Conservation (phyloP, 2,797 vertebrate genomes). For the Leontocebus nigricollis region DNA sequence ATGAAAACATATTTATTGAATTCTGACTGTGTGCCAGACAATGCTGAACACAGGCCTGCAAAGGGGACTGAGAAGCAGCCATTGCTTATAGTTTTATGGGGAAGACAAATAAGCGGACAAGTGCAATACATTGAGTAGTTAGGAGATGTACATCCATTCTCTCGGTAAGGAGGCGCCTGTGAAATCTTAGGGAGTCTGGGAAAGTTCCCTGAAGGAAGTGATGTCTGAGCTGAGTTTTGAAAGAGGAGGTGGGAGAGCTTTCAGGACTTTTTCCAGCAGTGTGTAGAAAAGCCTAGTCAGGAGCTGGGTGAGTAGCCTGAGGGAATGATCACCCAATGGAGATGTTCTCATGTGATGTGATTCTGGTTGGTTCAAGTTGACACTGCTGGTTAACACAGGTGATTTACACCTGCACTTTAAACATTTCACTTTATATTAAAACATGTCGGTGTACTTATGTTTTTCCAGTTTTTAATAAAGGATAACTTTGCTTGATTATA, state of each 20-base stretch:
- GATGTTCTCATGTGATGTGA: neutral
- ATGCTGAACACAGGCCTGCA: neutral
- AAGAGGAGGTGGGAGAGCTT: neutral
- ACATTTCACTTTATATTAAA: neutral
- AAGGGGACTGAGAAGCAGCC: neutral
- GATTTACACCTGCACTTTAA: neutral
- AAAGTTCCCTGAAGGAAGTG: neutral
- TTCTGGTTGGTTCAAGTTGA: neutral
- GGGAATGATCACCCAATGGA: neutral
- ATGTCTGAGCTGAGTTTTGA: neutral
- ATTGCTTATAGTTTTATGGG: neutral
- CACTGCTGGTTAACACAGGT: neutral
- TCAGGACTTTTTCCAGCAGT: neutral
- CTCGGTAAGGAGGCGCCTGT: too few relatives aligned
- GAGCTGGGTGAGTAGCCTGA: neutral
- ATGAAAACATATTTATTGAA: neutral
- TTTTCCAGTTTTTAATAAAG: neutral
- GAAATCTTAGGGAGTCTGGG: neutral
- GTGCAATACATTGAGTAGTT: rapidly evolving
- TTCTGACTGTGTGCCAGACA: neutral
- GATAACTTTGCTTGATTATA: neutral
- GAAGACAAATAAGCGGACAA: neutral
- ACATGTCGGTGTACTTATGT: neutral
- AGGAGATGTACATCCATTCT: neutral
- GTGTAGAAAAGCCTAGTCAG: neutral